Evolutionary conservation across 2,888 invertebrate genomes (phyloP).

Genomic region (Hanleya hanleyi): DNA sequence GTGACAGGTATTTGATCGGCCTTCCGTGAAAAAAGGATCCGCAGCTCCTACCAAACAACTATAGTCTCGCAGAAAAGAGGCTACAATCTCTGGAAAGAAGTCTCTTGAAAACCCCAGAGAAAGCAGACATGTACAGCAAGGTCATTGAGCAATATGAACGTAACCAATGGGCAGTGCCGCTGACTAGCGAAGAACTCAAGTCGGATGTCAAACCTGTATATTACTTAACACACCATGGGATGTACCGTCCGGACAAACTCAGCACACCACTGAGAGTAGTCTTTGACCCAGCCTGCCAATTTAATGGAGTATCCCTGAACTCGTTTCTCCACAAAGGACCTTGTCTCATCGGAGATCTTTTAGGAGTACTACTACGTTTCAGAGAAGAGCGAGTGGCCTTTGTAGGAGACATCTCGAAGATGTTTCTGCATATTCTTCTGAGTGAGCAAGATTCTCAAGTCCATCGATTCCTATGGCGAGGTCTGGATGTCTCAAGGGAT

Average conservation of each 20-base stretch:
- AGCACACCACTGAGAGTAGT: constrained; percentile 23
- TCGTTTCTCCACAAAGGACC: no score
- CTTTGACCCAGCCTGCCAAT: constrained; percentile 14
- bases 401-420: no score
- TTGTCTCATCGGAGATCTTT: no score
- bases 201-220: constrained; percentile 5
- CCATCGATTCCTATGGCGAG: no score
- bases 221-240: constrained; percentile 24
- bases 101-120: constrained; percentile 7
- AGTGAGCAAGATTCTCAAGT: no score
- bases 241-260: background rate
- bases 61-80: constrained; percentile 8
- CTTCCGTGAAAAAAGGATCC: constrained; percentile 20
- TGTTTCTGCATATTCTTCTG: no score
- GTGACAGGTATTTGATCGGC: constrained; percentile 4
- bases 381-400: no score
- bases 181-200: background rate
- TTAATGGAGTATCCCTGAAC: background rate
- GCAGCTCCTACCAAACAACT: constrained; percentile 15
- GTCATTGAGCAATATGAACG: constrained; percentile 9
- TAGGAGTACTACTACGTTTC: no score
- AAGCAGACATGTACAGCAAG: constrained; percentile 12
- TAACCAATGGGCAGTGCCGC: constrained; percentile 11
- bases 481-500: no score
- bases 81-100: constrained; percentile 17